phyloP scores from a whole-genome alignment of 35 echinoderm and acorn worm genomes.

The Hemicentrotus pulcherrimus region DNA sequence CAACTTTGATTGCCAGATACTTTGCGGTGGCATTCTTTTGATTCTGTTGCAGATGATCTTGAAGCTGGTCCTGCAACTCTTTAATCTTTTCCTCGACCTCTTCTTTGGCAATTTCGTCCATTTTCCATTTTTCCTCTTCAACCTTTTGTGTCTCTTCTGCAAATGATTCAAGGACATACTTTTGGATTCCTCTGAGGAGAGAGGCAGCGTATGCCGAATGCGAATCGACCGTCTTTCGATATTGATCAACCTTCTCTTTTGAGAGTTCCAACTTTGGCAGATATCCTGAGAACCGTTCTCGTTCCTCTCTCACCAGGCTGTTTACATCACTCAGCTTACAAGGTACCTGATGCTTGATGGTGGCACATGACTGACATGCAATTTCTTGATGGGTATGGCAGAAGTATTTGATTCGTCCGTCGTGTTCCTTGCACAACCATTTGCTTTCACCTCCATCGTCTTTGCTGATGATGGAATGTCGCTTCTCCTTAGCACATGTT shows the following conservation, averaged over 20 bases:
- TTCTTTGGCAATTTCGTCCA: neutral
- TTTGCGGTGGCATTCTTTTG: neutral
- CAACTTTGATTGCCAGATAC: neutral
- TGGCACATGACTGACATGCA: neutral
- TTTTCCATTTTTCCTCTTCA: neutral
- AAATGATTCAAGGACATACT: neutral
- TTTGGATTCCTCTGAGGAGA: neutral
- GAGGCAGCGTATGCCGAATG: neutral
- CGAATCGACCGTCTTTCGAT: neutral
- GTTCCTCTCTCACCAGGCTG: neutral
- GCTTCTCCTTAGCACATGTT: neutral
- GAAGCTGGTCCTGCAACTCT: neutral
- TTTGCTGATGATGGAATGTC: neutral
- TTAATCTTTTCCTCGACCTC: neutral
- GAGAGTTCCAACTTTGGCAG: neutral
- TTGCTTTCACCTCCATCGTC: neutral
- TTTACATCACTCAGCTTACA: neutral
- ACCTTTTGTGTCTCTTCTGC: neutral
- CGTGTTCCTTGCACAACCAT: neutral
- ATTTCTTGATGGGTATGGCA: neutral
- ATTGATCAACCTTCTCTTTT: constrained; percentile 4
- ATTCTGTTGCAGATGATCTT: neutral
- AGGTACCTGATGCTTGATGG: neutral
- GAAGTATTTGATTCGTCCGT: neutral
- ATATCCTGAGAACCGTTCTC: neutral